These are phyloP conservation scores for Ceyx erithaca DNA, from an alignment of 2,797 vertebrate genomes.

Conservation along the genomic window DNA sequence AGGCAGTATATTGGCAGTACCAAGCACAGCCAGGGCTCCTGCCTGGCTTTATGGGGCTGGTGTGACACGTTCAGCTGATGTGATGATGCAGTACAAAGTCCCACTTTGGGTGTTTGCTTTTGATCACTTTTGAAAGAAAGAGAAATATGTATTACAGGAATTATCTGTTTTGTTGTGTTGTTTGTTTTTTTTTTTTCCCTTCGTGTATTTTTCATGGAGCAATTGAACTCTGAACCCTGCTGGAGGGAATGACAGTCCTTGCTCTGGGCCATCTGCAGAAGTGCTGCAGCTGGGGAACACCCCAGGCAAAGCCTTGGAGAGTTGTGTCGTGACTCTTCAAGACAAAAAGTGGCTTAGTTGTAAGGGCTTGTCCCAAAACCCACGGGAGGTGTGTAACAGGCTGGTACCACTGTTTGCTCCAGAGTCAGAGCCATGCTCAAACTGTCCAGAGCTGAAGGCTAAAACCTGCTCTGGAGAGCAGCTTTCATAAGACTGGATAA, in stretches of 20 bases:
- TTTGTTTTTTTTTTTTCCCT: too few species aligned
- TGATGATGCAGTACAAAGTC: background rate
- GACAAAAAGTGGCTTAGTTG: background rate
- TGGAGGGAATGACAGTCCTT: background rate
- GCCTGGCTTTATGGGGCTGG: too few species aligned
- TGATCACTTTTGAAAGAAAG: background rate
- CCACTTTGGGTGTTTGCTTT: background rate
- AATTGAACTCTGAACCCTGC: background rate
- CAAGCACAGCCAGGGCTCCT: background rate
- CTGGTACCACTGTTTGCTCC: fast-evolving
- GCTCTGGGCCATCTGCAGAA: background rate
- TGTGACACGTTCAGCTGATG: too few species aligned
- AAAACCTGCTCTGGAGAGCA: background rate
- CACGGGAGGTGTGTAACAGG: background rate
- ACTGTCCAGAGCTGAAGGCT: background rate
- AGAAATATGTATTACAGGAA: background rate
- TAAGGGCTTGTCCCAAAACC: background rate
- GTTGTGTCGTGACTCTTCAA: fast-evolving
- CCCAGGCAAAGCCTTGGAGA: background rate
- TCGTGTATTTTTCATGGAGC: background rate
- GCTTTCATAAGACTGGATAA: background rate
- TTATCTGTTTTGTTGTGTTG: background rate
- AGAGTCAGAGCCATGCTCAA: background rate
- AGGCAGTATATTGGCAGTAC: background rate
- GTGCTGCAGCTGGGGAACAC: background rate